These are phyloP conservation scores for Nautilus pompilius DNA, from an alignment of 1,140 invertebrate genomes.

Conservation along the genomic window DNA sequence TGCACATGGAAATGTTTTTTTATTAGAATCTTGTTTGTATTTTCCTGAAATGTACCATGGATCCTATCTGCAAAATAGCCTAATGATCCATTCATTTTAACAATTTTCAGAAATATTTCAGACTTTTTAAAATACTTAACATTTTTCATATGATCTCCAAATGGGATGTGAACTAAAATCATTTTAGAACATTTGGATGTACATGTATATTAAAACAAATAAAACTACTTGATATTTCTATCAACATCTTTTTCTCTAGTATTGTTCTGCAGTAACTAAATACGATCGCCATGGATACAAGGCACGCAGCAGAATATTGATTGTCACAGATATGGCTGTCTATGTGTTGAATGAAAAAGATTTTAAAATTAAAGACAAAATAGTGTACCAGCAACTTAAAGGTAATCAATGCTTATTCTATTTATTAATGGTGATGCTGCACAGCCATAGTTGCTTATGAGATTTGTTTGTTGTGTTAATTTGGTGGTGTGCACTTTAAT, in stretches of 20 bases:
- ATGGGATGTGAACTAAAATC: not conserved
- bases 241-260: constrained; percentile 60
- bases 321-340: constrained; percentile 73
- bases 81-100: no score
- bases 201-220: not conserved
- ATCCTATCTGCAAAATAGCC: no score
- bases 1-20: no score
- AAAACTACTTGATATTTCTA: not conserved
- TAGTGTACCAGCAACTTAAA: constrained; percentile 69
- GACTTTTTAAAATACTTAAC: no score
- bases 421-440: not conserved
- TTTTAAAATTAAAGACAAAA: constrained; percentile 76
- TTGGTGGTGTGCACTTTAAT: not conserved
- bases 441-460: not conserved
- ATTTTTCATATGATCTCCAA: not conserved
- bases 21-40: no score
- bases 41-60: no score
- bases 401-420: constrained; percentile 27
- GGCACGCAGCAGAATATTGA: constrained; percentile 70
- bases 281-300: constrained; percentile 90
- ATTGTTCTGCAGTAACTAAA: constrained; percentile 74
- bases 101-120: no score
- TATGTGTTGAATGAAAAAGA: constrained; percentile 77
- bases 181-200: not conserved
- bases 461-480: not conserved